phyloP scores from a whole-genome alignment of 2,797 vertebrate species.

The Macropodus opercularis region DNA sequence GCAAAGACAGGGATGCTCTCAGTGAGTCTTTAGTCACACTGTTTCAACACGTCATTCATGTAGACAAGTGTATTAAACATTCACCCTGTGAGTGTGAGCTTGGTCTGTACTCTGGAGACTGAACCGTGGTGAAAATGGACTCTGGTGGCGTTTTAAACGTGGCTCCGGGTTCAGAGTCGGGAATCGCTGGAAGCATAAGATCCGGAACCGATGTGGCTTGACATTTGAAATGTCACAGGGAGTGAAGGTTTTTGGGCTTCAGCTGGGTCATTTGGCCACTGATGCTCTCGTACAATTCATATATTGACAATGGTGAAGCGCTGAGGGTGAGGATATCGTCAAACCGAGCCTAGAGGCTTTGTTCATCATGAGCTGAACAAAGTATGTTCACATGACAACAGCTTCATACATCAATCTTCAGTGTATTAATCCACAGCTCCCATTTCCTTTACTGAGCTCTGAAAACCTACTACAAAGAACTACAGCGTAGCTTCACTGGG shows the following conservation, averaged over 20 bases:
- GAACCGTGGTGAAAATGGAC: slow-evolving; percentile 42
- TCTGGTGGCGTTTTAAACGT: slow-evolving; percentile 47
- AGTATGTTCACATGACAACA: neutral
- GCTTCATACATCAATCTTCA: neutral
- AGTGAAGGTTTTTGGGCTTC: slow-evolving; percentile 44
- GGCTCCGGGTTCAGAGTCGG: slow-evolving; percentile 36
- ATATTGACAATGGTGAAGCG: slow-evolving; percentile 20
- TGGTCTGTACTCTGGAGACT: slow-evolving; percentile 30
- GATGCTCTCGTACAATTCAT: slow-evolving; percentile 34
- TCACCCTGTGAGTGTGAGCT: slow-evolving; percentile 50
- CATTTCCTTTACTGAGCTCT: neutral
- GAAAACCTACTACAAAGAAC: no score
- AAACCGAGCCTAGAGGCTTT: slow-evolving; percentile 11
- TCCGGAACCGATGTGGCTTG: slow-evolving; percentile 65
- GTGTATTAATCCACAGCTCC: neutral
- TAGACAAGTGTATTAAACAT: slow-evolving; percentile 58
- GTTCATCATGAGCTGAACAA: slow-evolving; percentile 17
- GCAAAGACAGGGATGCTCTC: slow-evolving; percentile 49
- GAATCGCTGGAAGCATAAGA: slow-evolving; percentile 45
- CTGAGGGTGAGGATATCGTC: slow-evolving; percentile 21
- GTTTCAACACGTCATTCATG: slow-evolving; percentile 59
- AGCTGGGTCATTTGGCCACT: slow-evolving; percentile 51
- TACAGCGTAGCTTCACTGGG: no score
- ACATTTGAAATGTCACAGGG: slow-evolving; percentile 64
- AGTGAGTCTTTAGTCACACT: slow-evolving; percentile 66